phyloP scores from a whole-genome alignment of 2,888 invertebrate species.

The Nephrocerus scutellatus region DNA sequence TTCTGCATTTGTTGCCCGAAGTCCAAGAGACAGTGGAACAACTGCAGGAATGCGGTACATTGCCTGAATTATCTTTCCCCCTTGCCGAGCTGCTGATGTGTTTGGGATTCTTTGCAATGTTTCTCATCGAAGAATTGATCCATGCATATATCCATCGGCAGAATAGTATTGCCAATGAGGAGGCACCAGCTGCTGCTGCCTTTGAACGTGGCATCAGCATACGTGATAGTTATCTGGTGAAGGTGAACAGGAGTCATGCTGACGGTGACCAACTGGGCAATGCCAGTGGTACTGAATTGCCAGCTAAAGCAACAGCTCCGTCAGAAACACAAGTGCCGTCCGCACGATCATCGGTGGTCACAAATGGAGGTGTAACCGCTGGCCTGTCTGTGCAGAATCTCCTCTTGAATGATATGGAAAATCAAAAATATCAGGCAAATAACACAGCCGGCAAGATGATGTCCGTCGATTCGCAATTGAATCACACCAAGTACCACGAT shows the following conservation, averaged over 20 bases:
- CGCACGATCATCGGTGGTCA: not conserved
- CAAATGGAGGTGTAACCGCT: not conserved
- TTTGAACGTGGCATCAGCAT: slow-evolving; percentile 41
- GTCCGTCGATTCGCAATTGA: slow-evolving; percentile 24
- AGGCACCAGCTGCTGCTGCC: slow-evolving; percentile 34
- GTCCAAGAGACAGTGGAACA: slow-evolving; percentile 62
- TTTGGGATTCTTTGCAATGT: slow-evolving; percentile 68
- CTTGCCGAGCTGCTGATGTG: slow-evolving; percentile 68
- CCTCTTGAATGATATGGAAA: slow-evolving; percentile 31
- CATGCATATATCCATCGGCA: slow-evolving; percentile 60
- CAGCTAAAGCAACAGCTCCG: not conserved
- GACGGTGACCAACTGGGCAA: not conserved
- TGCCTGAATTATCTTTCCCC: slow-evolving; percentile 55
- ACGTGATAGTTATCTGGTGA: slow-evolving; percentile 35
- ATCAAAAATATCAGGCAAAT: slow-evolving; percentile 22
- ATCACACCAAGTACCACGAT: not conserved
- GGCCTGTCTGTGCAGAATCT: slow-evolving; percentile 33
- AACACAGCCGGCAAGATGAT: not conserved
- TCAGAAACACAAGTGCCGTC: not conserved
- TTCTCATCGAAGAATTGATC: slow-evolving; percentile 71
- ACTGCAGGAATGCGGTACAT: slow-evolving; percentile 48
- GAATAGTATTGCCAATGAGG: slow-evolving; percentile 31
- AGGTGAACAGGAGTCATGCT: slow-evolving; percentile 7
- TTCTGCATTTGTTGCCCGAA: slow-evolving; percentile 74
- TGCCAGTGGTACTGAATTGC: slow-evolving; percentile 1